Conservation (phyloP, 2,888 invertebrate species). For the Drosophila borealis region DNA sequence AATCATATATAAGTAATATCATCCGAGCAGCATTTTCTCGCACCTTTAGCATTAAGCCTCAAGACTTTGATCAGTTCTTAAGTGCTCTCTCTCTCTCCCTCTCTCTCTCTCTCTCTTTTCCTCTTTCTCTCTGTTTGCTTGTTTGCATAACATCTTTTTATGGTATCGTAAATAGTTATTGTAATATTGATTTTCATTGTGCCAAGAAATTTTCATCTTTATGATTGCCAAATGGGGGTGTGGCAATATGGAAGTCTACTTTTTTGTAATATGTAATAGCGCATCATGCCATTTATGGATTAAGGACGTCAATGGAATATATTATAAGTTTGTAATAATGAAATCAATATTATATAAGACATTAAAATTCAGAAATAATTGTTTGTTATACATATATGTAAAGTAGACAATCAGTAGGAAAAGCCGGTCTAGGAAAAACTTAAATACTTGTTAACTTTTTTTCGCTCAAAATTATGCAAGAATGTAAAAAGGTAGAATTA, state of each 20-base stretch:
- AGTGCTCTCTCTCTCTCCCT: neutral
- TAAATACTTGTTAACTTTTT: too few species aligned
- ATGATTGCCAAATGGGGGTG: neutral
- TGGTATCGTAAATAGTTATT: slow-evolving; percentile 1
- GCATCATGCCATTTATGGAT: slow-evolving; percentile 19
- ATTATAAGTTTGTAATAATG: slow-evolving; percentile 10
- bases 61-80: slow-evolving; percentile 43
- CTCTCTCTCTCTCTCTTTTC: too few species aligned
- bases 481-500: neutral
- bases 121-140: neutral
- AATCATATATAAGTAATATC: slow-evolving; percentile 4
- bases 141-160: slow-evolving; percentile 9
- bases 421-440: too few species aligned
- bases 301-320: slow-evolving; percentile 12
- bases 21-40: slow-evolving; percentile 37
- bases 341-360: neutral
- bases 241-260: neutral
- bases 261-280: slow-evolving; percentile 20
- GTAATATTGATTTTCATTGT: slow-evolving; percentile 9
- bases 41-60: slow-evolving; percentile 34
- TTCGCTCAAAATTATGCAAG: too few species aligned
- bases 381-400: neutral
- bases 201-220: slow-evolving; percentile 5
- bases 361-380: neutral
- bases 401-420: too few species aligned